phyloP scores from a whole-genome alignment of 2,797 vertebrate species.

The Nannoperca obscura region DNA sequence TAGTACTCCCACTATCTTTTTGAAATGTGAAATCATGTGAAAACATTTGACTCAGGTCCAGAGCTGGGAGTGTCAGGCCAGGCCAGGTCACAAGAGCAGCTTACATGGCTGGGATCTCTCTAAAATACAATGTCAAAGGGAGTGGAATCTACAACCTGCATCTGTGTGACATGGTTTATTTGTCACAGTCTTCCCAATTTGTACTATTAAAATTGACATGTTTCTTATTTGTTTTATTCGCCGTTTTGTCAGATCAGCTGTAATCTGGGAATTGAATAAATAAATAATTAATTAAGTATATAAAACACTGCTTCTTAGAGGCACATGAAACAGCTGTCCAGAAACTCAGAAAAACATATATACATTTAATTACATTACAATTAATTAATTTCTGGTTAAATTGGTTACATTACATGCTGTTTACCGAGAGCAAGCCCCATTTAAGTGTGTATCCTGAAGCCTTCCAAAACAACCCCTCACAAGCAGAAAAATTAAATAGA shows the following conservation, averaged over 20 bases:
- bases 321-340: not conserved
- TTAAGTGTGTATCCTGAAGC: not conserved
- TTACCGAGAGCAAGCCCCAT: not conserved
- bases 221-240: not conserved
- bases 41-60: constrained; percentile 33
- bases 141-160: constrained; percentile 13
- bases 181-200: not conserved
- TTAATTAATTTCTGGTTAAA: not conserved
- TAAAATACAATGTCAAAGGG: constrained; percentile 19
- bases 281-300: constrained; percentile 14
- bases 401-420: not conserved
- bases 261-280: constrained; percentile 4
- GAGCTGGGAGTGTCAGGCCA: constrained; percentile 22
- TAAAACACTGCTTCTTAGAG: not conserved
- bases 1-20: constrained; percentile 14
- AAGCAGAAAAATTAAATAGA: not conserved
- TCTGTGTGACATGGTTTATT: constrained; percentile 16
- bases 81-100: constrained; percentile 44
- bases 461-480: not conserved
- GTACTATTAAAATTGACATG: not conserved
- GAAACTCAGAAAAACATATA: not conserved
- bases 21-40: too few species aligned
- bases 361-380: not conserved
- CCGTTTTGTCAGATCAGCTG: not conserved
- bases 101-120: constrained; percentile 30